Base-by-base conservation (phyloP, 2,888 invertebrate genomes). In the Subacronicta megacephala region DNA sequence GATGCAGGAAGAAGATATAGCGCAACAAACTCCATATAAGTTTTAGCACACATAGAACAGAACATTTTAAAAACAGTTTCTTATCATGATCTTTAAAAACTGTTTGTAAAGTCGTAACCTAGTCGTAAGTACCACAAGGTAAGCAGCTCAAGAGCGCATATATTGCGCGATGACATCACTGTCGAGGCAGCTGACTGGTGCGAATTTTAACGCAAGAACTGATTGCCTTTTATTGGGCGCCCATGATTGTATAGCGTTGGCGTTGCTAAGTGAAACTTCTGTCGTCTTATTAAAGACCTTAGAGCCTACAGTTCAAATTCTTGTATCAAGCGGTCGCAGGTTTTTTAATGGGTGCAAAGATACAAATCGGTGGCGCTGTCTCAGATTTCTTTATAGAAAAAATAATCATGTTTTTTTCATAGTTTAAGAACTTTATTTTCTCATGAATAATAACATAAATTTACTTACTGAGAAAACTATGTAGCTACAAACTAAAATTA, bases 161-260 rank as follows among this genome's bases (percentile, higher is more conserved):
- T 59, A 59, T 53, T 47, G 55, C 56, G 56, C 62, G 75, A 76
- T 87, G 86, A 87, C 84, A 87, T 87, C 87, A 87, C 71, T 80
- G 60, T 16, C 61, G 54, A 58, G 66, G 76, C 70, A 80, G 76
- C 68, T 75, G 76, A 66, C 74, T 72, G 70, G 76, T 68, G 80
- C 62, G 75, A 83, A 75, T 77, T 83, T 82, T 78, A 78, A 75
- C 61, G 36, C 43, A 51, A 38, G 53, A 62, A 56, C 64, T 65
- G 69, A 75, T 77, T 72, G 64, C 66, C 41, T 50, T 61, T 70
- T 76, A 76, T 68, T 62, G 62, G 62, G 40, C 61, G 60, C 36
- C 57, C 62, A 53, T 66, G 70, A 50, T 66, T 60, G 58, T 44
- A 55, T 29, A 20, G 53, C 58, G 44, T 66, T 49, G 47, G 55